Evolutionary conservation across 2,797 vertebrate species (phyloP).

Genomic region (Phoxinus dragarum): DNA sequence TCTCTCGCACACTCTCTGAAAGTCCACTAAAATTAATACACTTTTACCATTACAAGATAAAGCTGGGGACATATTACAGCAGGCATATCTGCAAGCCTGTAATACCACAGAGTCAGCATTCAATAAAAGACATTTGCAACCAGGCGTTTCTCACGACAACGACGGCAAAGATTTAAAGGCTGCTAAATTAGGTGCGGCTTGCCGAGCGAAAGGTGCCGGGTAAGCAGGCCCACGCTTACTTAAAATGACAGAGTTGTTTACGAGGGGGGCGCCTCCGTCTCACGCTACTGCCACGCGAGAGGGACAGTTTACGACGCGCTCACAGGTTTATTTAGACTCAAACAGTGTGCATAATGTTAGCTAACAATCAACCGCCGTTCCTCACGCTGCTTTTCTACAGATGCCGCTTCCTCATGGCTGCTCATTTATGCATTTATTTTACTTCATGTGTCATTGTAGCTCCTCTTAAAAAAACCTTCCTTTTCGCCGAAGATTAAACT

Average conservation of each 20-base stretch:
- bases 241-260: constrained; percentile 88
- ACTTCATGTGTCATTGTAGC: constrained; percentile 58
- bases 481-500: constrained; percentile 16
- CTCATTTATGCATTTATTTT: constrained; percentile 55
- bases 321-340: constrained; percentile 79
- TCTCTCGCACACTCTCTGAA: constrained; percentile 67
- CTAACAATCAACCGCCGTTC: constrained; percentile 78
- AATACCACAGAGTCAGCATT: constrained; percentile 87
- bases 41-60: constrained; percentile 87
- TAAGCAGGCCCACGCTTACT: constrained; percentile 85
- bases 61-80: constrained; percentile 85
- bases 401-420: constrained; percentile 54
- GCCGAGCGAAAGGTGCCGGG: constrained; percentile 81
- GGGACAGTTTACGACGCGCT: constrained; percentile 78
- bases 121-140: constrained; percentile 89
- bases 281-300: constrained; percentile 66
- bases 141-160: constrained; percentile 84
- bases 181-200: constrained; percentile 86
- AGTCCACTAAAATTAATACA: constrained; percentile 84
- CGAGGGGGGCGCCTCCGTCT: constrained; percentile 70
- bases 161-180: constrained; percentile 86
- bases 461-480: constrained; percentile 49
- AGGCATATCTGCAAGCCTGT: constrained; percentile 83
- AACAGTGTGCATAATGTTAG: constrained; percentile 79
- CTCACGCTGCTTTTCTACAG: constrained; percentile 68